Percentiles rank a stretch among this genome's conserved stretches.
Conservation (phyloP, 2,888 invertebrate genomes). For the Shargacucullia verbasci region DNA sequence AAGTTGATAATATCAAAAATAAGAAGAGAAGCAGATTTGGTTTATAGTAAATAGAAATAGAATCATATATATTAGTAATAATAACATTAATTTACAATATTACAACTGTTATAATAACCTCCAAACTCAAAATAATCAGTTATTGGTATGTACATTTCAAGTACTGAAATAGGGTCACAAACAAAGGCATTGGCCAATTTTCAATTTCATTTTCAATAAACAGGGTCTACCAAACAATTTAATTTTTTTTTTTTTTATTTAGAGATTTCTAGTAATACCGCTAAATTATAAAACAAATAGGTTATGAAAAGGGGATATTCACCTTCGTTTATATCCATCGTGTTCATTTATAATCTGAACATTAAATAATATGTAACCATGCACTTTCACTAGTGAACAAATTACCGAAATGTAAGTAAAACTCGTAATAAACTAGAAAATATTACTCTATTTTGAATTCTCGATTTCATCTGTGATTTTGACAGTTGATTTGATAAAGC, state of each 20-base stretch:
- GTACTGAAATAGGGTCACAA: too few species aligned
- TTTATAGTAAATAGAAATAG: too few species aligned
- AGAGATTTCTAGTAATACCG: slow-evolving; percentile 40
- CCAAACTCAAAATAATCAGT: slow-evolving; percentile 11
- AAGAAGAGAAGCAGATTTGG: too few species aligned
- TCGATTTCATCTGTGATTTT: slow-evolving; percentile 32
- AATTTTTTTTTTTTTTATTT: too few species aligned
- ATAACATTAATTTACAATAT: slow-evolving; percentile 1
- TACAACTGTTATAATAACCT: slow-evolving; percentile 42
- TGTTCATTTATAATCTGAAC: slow-evolving; percentile 28
- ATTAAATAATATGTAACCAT: slow-evolving; percentile 20
- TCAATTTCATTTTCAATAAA: too few species aligned
- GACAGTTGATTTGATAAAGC: slow-evolving; percentile 41
- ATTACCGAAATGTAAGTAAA: neutral
- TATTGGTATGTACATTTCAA: neutral
- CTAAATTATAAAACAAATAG: slow-evolving; percentile 51
- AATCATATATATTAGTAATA: neutral
- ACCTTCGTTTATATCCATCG: slow-evolving; percentile 84
- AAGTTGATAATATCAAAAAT: too few species aligned
- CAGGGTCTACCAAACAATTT: too few species aligned
- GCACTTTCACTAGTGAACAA: slow-evolving; percentile 23
- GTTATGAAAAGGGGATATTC: slow-evolving; percentile 54
- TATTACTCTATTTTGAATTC: slow-evolving; percentile 48
- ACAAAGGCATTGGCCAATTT: too few species aligned
- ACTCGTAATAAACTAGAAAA: slow-evolving; percentile 8